phyloP scores from a whole-genome alignment of 92 coral and sea anemone species.

The Umimayanthus chanpuru region DNA sequence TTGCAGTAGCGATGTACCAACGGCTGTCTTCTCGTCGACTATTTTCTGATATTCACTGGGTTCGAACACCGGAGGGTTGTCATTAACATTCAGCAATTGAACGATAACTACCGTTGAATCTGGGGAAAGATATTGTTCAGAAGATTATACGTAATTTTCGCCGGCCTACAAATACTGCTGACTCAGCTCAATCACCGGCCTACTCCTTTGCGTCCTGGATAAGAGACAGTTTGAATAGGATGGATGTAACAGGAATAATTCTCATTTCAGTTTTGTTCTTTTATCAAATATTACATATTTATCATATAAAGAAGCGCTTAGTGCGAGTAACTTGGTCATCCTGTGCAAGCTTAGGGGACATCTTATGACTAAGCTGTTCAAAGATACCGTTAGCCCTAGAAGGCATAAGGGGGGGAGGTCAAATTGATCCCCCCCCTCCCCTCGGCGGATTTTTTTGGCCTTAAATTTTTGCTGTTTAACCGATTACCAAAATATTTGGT shows the following conservation, averaged over 20 bases:
- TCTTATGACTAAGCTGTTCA: too few species aligned
- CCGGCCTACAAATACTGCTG: neutral
- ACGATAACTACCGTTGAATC: constrained; percentile 67
- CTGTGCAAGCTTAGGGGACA: too few species aligned
- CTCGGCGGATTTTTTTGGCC: too few species aligned
- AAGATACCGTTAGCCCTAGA: too few species aligned
- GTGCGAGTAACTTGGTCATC: too few species aligned
- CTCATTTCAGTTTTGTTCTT: neutral
- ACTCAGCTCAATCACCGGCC: neutral
- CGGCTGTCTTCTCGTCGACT: constrained; percentile 71
- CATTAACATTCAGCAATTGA: constrained; percentile 67
- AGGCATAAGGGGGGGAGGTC: too few species aligned
- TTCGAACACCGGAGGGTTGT: constrained; percentile 75
- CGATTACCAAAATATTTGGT: too few species aligned
- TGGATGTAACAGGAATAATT: neutral
- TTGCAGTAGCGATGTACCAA: constrained; percentile 70
- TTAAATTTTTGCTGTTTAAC: too few species aligned
- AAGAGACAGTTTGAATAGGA: neutral
- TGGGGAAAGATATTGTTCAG: constrained; percentile 26
- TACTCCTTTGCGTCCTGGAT: too few species aligned
- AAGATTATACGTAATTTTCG: neutral
- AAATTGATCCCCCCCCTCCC: too few species aligned
- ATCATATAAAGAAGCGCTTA: too few species aligned
- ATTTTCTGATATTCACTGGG: constrained; percentile 63
- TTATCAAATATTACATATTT: too few species aligned